Conservation (phyloP, 1,140 invertebrate species). For the Matsumurasca onukii region DNA sequence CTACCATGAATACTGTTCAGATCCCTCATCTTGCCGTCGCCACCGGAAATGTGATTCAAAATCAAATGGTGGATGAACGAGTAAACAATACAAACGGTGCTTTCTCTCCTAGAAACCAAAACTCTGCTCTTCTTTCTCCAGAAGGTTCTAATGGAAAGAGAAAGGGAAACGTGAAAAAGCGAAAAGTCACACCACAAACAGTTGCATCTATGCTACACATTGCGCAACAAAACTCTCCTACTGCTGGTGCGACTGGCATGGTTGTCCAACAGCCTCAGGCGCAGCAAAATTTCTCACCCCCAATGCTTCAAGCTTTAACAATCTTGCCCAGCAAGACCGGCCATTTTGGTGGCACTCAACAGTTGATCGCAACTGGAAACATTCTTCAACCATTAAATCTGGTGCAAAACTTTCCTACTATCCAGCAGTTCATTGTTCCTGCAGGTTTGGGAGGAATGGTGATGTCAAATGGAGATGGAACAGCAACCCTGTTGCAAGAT, state of each 20-base stretch:
- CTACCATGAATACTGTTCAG: conserved; percentile 64
- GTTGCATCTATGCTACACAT: conserved; percentile 71
- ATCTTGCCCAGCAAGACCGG: conserved; percentile 70
- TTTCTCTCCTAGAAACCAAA: conserved; percentile 43
- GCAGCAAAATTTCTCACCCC: conserved; percentile 39
- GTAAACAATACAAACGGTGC: conserved; percentile 32
- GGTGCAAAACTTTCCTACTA: conserved; percentile 74
- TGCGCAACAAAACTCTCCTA: conserved; percentile 56
- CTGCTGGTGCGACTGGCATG: conserved; percentile 33
- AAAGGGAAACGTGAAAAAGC: conserved; percentile 67
- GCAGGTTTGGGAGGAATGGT: conserved; percentile 76
- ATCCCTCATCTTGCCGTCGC: conserved; percentile 56
- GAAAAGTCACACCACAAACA: conserved; percentile 67
- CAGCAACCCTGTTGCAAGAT: conserved; percentile 64
- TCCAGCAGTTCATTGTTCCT: conserved; percentile 80
- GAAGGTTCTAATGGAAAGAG: conserved; percentile 60
- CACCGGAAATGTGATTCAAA: conserved; percentile 48
- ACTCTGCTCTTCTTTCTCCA: conserved; percentile 64
- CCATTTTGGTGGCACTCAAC: conserved; percentile 41
- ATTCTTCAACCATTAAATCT: conserved; percentile 78
- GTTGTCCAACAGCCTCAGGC: conserved; percentile 41
- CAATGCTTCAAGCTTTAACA: conserved; percentile 62
- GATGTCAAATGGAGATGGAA: conserved; percentile 66
- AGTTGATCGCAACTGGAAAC: conserved; percentile 51
- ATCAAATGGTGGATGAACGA: conserved; percentile 29